Evolutionary conservation across 2,888 invertebrate genomes (phyloP).

Genomic region (Hipparchia sbordonii): DNA sequence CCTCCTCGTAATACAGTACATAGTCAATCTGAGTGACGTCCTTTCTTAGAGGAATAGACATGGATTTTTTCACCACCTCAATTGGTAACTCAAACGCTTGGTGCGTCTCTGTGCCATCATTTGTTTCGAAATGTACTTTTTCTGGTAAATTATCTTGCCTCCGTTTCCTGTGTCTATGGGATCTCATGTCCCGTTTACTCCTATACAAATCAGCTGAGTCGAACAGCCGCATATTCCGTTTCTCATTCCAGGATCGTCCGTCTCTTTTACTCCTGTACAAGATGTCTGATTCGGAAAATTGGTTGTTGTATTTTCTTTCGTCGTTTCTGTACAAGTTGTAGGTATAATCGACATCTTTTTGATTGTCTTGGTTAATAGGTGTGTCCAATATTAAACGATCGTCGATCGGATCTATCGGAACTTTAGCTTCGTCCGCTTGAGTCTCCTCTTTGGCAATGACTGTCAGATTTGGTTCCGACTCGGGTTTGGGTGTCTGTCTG

Average conservation of each 20-base stretch:
- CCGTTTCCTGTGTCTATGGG: conserved; percentile 69
- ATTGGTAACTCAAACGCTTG: conserved; percentile 57
- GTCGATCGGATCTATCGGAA: conserved; percentile 42
- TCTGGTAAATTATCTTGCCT: conserved; percentile 66
- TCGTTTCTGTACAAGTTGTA: conserved; percentile 62
- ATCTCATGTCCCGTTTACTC: conserved; percentile 60
- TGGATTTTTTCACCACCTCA: conserved; percentile 67
- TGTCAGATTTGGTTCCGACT: conserved; percentile 42
- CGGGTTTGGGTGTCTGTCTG: conserved; percentile 38
- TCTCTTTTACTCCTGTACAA: conserved; percentile 63
- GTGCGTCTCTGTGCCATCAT: conserved; percentile 57
- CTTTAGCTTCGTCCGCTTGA: conserved; percentile 62
- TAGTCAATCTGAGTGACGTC: conserved; percentile 69
- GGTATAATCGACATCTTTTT: conserved; percentile 55
- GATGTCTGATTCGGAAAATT: conserved; percentile 59
- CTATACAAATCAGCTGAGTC: conserved; percentile 59
- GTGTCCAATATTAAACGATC: conserved; percentile 44
- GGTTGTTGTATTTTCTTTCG: conserved; percentile 60
- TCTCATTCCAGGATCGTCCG: conserved; percentile 58
- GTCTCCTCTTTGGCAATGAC: conserved; percentile 50
- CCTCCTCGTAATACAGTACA: conserved; percentile 75
- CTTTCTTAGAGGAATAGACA: conserved; percentile 48
- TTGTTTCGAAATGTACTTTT: conserved; percentile 51
- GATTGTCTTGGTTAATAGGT: conserved; percentile 49
- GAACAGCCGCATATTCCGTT: conserved; percentile 61